Evolutionary conservation across 2,888 invertebrate species (phyloP).

Genomic region (Platycheirus albimanus): DNA sequence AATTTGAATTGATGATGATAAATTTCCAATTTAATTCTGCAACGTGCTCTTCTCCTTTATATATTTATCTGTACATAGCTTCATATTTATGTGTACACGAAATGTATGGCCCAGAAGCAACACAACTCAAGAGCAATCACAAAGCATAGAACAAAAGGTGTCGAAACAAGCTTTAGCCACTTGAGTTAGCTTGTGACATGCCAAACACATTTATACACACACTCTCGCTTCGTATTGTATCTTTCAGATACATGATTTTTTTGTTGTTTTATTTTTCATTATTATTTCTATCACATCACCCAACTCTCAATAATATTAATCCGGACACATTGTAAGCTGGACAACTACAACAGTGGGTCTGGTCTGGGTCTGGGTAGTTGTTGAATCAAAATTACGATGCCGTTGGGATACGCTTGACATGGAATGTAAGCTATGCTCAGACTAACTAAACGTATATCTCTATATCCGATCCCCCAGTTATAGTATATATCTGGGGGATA

Average conservation of each 20-base stretch:
- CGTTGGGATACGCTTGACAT: slow-evolving; percentile 6
- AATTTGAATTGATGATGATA: slow-evolving; percentile 26
- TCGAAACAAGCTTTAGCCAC: slow-evolving; percentile 29
- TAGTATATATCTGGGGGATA: neutral
- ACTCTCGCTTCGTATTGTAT: slow-evolving; percentile 1
- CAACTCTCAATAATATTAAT: slow-evolving; percentile 27
- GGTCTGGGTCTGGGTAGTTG: no score
- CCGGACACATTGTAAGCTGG: slow-evolving; percentile 25
- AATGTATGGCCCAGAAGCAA: no score
- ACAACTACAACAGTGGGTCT: no score
- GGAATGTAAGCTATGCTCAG: slow-evolving; percentile 30
- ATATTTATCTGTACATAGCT: no score
- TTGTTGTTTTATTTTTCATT: neutral
- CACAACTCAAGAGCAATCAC: slow-evolving; percentile 4
- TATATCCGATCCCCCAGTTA: neutral
- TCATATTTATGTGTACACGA: no score
- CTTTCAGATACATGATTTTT: slow-evolving; percentile 12
- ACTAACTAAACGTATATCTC: neutral
- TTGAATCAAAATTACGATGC: slow-evolving; percentile 9
- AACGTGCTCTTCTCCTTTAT: neutral
- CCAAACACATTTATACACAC: slow-evolving; percentile 23
- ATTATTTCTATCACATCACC: neutral
- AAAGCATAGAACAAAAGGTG: slow-evolving; percentile 26
- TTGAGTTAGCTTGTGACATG: slow-evolving; percentile 33
- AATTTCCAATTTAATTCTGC: slow-evolving; percentile 29